Percentiles rank a stretch among this genome's conserved stretches.
These are phyloP conservation scores for Chiloscyllium punctatum DNA, from an alignment of 2,797 vertebrate genomes.

Conservation along the genomic window DNA sequence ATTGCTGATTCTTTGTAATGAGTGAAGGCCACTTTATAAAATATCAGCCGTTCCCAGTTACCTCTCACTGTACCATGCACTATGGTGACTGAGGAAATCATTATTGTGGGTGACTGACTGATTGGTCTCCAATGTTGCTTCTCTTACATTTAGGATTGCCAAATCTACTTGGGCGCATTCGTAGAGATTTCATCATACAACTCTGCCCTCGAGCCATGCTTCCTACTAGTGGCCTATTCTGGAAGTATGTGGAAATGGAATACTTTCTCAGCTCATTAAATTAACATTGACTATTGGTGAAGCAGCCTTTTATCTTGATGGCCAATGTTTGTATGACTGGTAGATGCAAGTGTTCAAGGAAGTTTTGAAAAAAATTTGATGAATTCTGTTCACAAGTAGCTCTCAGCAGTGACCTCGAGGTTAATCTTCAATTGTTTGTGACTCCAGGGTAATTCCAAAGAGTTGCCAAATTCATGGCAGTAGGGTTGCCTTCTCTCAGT, in stretches of 20 bases:
- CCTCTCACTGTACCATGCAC: background rate
- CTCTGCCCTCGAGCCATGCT: background rate
- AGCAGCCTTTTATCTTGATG: background rate
- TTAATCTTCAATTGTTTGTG: background rate
- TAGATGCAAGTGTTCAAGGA: background rate
- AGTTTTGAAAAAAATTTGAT: background rate
- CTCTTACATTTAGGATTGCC: background rate
- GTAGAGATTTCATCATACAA: background rate
- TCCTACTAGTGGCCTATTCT: too few species aligned
- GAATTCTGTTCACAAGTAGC: background rate
- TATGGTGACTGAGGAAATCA: background rate
- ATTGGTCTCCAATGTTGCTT: background rate
- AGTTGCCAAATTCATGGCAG: background rate
- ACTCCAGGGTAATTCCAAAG: background rate
- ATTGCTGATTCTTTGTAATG: background rate
- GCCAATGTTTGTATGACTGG: background rate
- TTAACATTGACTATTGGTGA: background rate
- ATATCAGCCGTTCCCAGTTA: background rate
- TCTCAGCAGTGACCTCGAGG: background rate
- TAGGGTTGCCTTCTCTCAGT: background rate
- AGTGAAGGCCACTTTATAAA: background rate
- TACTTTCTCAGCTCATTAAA: too few species aligned
- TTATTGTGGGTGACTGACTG: background rate
- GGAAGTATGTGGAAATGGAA: background rate
- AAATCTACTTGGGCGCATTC: background rate